phyloP scores from a whole-genome alignment of 2,888 invertebrate genomes.

The Melanostoma mellinum region DNA sequence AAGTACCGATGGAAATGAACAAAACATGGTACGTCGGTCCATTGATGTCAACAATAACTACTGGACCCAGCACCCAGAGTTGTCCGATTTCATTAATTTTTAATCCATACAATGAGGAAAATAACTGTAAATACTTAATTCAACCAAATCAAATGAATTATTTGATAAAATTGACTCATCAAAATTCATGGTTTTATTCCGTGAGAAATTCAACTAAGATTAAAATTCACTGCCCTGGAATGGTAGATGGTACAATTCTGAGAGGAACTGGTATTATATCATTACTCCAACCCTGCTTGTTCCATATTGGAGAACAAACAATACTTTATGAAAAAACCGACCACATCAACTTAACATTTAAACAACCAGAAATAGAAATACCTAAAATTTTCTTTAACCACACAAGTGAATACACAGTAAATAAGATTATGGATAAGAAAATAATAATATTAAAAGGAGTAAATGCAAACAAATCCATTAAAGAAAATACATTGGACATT shows the following conservation, averaged over 20 bases:
- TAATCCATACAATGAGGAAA: not conserved
- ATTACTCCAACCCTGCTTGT: not conserved
- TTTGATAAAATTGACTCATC: not conserved
- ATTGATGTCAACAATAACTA: not conserved
- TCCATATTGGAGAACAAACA: not conserved
- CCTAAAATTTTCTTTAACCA: too few relatives aligned
- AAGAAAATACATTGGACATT: too few relatives aligned
- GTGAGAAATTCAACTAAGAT: not conserved
- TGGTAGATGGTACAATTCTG: not conserved
- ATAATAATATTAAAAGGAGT: too few relatives aligned
- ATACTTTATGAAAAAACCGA: not conserved
- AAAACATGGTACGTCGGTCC: not conserved
- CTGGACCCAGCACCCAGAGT: not conserved
- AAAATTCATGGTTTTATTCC: not conserved
- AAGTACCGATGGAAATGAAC: not conserved
- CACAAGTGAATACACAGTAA: too few relatives aligned
- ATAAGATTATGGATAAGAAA: too few relatives aligned
- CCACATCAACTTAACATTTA: not conserved
- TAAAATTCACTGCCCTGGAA: not conserved
- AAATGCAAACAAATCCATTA: too few relatives aligned
- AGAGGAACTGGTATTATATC: not conserved
- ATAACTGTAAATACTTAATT: not conserved
- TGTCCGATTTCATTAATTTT: not conserved
- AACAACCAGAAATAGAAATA: not conserved
- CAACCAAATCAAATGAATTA: not conserved